Conservation (phyloP, 2,888 invertebrate genomes). For the Opisthograptis luteolata region DNA sequence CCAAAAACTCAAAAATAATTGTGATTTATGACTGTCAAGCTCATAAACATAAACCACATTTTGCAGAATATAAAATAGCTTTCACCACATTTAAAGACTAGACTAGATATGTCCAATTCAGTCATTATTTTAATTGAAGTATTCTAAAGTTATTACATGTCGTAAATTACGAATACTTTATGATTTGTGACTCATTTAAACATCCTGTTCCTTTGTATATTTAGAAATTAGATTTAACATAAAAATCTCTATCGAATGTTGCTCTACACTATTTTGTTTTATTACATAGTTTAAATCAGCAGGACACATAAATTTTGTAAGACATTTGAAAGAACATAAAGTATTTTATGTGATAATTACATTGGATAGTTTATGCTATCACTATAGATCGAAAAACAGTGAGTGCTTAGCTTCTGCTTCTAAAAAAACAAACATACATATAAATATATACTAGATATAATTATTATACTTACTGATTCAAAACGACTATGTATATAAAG, state of each 20-base stretch:
- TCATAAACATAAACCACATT: no score
- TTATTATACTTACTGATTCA: no score
- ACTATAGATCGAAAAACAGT: not conserved
- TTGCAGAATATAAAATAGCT: not conserved
- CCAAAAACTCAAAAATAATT: no score
- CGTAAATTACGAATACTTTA: constrained; percentile 13
- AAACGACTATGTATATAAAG: no score
- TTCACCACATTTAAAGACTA: constrained; percentile 1
- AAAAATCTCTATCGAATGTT: constrained; percentile 15
- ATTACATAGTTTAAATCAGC: constrained; percentile 9
- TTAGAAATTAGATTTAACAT: not conserved
- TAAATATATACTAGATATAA: no score
- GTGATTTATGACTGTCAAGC: no score
- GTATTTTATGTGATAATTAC: not conserved
- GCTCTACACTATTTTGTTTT: constrained; percentile 11
- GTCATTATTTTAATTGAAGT: constrained; percentile 5
- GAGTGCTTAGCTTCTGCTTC: not conserved
- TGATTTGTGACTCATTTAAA: constrained; percentile 8
- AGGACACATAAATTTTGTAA: constrained; percentile 13
- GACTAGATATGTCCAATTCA: constrained; percentile 1
- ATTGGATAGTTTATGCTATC: not conserved
- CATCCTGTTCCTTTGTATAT: constrained; percentile 13
- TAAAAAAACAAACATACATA: no score
- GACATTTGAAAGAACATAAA: constrained; percentile 3
- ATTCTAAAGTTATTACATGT: constrained; percentile 6